Conservation (phyloP, 2,888 invertebrate species). For the Lingula anatina region DNA sequence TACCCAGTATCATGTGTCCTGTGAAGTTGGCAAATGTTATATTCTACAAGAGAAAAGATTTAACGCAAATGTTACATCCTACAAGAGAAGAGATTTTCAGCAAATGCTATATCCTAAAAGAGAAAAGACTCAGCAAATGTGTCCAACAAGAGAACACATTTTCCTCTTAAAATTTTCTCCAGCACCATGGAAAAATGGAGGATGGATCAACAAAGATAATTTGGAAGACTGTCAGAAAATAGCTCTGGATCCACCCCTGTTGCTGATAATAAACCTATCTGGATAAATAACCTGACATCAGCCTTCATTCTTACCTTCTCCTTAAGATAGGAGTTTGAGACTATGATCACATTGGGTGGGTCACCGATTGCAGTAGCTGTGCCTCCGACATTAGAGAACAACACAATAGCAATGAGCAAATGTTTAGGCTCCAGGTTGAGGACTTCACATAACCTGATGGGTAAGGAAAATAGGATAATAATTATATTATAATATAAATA, state of each 20-base stretch:
- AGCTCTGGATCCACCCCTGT: too few species aligned
- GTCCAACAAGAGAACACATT: too few species aligned
- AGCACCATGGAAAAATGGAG: too few species aligned
- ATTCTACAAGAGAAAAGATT: slow-evolving; percentile 65
- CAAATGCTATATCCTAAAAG: too few species aligned
- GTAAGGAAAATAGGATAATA: background rate
- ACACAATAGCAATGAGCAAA: slow-evolving; percentile 78
- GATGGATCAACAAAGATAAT: too few species aligned
- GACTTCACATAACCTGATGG: slow-evolving; percentile 74
- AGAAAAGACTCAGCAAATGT: too few species aligned
- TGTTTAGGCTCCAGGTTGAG: slow-evolving; percentile 82
- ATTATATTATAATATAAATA: too few species aligned
- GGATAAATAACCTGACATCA: background rate
- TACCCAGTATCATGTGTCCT: slow-evolving; percentile 74
- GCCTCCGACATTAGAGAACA: slow-evolving; percentile 87
- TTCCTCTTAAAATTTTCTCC: too few species aligned
- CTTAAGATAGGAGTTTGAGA: slow-evolving; percentile 57
- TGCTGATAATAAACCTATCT: background rate
- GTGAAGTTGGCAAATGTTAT: slow-evolving; percentile 77
- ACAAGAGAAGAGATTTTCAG: slow-evolving; percentile 36
- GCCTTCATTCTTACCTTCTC: slow-evolving; percentile 13
- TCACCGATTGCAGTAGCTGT: slow-evolving; percentile 86
- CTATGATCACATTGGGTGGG: slow-evolving; percentile 87
- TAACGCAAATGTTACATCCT: slow-evolving; percentile 77
- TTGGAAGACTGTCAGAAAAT: too few species aligned